Base-by-base conservation (phyloP, 2,113 vertebrate genomes). In the Cariama cristata region DNA sequence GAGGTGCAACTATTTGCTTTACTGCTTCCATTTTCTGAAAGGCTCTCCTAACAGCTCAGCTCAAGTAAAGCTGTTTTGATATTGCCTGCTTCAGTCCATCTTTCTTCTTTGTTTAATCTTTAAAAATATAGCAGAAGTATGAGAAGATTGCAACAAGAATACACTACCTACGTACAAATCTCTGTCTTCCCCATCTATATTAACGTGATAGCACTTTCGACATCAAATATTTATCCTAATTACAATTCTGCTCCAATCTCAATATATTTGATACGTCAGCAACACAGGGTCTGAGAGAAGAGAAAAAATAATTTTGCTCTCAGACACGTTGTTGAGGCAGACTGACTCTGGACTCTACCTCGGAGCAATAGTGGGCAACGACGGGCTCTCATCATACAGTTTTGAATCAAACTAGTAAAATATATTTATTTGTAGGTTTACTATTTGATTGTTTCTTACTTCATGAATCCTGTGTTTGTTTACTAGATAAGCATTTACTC, bases 161-260 rank as follows among this genome's bases (percentile, higher is more conserved):
- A 62, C 40, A 23, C 47, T 79, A 80, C 49, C 64, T 80, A 63
- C 0, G 1, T 85, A 73, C 66, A 96, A 92, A 96, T 75, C 59
- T 93, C 62, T 73, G 32, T 93, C 91, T 94, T 91, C 47, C 60
- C 56, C 33, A 66, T 79, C 67, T 75, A 49, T 89, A 87, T 64
- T 84, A 95, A 45, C 3, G 5, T 80, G 97, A 94, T 96, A 84
- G 67, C 80, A 52, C 84, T 91, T 96, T 95, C 97, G 93, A 95
- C 88, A 96, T 89, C 92, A 28, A 80, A 96, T 96, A 90, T 95
- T 98, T 98, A 97, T 98, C 87, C 69, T 94, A 97, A 96, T 97
- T 97, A 96, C 91, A 87, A 80, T 90, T 92, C 88, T 94, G 21
- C 77, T 87, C 19, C 62, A 93, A 95, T 94, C 80, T 59, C 68